Conservation (phyloP, 2,888 invertebrate genomes). For the Yponomeuta malinellus region DNA sequence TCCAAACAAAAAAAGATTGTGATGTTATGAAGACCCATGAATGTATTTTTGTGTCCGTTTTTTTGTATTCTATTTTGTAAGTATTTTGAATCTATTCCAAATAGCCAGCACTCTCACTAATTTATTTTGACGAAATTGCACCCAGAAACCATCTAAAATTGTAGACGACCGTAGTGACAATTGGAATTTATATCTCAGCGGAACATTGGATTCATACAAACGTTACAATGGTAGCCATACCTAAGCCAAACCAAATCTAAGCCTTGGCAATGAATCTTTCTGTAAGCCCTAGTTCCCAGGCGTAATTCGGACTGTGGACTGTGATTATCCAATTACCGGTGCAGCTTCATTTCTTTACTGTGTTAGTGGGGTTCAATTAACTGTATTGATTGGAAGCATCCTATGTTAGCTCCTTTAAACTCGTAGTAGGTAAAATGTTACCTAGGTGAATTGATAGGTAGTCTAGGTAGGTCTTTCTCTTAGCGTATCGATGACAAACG, state of each 20-base stretch:
- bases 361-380: slow-evolving; percentile 18
- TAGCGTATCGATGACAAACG: too few relatives aligned
- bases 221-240: too few relatives aligned
- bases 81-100: too few relatives aligned
- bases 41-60: too few relatives aligned
- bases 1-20: too few relatives aligned
- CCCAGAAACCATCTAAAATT: not conserved
- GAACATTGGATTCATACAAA: too few relatives aligned
- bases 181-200: not conserved
- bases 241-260: slow-evolving; percentile 5
- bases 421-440: not conserved
- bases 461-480: too few relatives aligned
- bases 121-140: too few relatives aligned
- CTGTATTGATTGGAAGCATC: slow-evolving; percentile 17
- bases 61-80: too few relatives aligned
- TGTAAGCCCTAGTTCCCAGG: slow-evolving; percentile 29
- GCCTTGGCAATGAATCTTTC: slow-evolving; percentile 45
- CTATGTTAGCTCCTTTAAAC: not conserved
- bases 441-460: not conserved
- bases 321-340: slow-evolving; percentile 21
- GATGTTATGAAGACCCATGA: too few relatives aligned
- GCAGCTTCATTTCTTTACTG: slow-evolving; percentile 22
- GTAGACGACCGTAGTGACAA: not conserved
- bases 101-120: too few relatives aligned
- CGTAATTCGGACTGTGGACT: slow-evolving; percentile 21